Conservation (phyloP, 2,113 vertebrate genomes). For the Rhynchomys soricoides region DNA sequence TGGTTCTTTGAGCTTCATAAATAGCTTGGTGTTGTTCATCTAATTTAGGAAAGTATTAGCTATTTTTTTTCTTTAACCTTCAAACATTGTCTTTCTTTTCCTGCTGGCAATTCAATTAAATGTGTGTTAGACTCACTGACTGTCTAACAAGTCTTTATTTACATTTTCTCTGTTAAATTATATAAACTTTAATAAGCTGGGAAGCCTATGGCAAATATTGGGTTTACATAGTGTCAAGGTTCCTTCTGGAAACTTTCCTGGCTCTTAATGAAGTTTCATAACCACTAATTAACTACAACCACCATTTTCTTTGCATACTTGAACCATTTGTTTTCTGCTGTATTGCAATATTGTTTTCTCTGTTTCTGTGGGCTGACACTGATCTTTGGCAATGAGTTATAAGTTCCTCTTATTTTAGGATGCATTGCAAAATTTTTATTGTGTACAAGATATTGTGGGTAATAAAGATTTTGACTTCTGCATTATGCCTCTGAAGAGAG, state of each 20-base stretch:
- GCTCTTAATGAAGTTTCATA: background rate
- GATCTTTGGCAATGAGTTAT: background rate
- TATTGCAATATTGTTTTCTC: background rate
- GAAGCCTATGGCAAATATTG: background rate
- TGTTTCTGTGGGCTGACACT: background rate
- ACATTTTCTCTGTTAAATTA: background rate
- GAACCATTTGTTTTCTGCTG: background rate
- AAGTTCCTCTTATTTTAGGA: background rate
- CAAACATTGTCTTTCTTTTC: background rate
- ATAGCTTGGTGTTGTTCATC: background rate
- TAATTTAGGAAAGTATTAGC: background rate
- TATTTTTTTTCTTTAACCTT: background rate
- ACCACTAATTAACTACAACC: background rate
- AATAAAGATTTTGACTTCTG: background rate
- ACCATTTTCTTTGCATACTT: background rate
- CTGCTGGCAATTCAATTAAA: background rate
- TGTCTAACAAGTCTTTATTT: background rate
- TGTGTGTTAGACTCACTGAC: background rate
- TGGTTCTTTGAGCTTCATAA: background rate
- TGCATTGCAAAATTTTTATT: background rate
- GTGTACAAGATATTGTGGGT: background rate
- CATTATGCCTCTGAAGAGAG: background rate
- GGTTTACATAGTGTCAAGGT: background rate
- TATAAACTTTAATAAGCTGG: background rate
- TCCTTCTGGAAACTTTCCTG: background rate